phyloP scores from a whole-genome alignment of 2,113 vertebrate genomes.

The rat (Rattus norvegicus) region GRCr8 NC_086038.1:36661001-36661500 shows the following conservation, averaged over 20 bases:
- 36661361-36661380: not conserved
- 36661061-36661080: conserved; percentile 39
- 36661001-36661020: not conserved
- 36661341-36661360: not conserved
- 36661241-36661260: not conserved
- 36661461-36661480: not conserved
- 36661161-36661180: too few species aligned
- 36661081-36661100: conserved; percentile 67
- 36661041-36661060: conserved; percentile 41
- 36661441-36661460: too few species aligned
- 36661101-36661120: conserved; percentile 56
- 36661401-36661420: not conserved
- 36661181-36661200: too few species aligned
- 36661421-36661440: not conserved
- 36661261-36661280: not conserved
- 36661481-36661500: not conserved
- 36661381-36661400: not conserved
- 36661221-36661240: too few species aligned
- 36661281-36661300: not conserved
- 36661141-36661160: not conserved
- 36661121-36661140: conserved; percentile 15
- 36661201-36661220: too few species aligned
- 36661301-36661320: not conserved
- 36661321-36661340: not conserved
- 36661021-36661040: not conserved